A percentile compares a stretch with the other conserved stretches of the same genome.
Evolutionary conservation across 1,140 invertebrate genomes (phyloP).

Genomic region (Drosophila arizonae): DNA sequence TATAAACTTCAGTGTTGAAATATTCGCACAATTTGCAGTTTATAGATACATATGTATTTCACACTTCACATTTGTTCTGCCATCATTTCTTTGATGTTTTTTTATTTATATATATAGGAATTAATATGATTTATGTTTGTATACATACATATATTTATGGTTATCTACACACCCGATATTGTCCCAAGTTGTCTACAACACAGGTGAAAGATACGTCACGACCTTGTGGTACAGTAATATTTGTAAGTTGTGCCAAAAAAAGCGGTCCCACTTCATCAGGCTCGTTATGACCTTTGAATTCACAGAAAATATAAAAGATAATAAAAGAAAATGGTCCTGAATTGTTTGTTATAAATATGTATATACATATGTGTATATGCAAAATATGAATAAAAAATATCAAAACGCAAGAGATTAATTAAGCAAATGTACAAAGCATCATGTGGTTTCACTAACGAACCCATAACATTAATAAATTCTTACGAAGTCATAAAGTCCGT

Average conservation of each 20-base stretch:
- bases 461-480: too few species aligned
- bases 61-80: too few species aligned
- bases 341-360: background rate
- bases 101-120: too few species aligned
- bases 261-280: conserved; percentile 86
- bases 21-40: too few species aligned
- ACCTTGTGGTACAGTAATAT: conserved; percentile 93
- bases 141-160: too few species aligned
- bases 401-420: conserved; percentile 18
- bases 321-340: background rate
- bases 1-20: too few species aligned
- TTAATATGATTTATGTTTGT: too few species aligned
- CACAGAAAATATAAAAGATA: background rate
- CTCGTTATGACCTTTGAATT: conserved; percentile 66
- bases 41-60: too few species aligned
- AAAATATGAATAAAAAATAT: conserved; percentile 15
- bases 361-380: background rate
- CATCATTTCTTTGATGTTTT: too few species aligned
- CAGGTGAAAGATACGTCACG: conserved; percentile 94
- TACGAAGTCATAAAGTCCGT: too few species aligned
- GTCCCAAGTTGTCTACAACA: conserved; percentile 92
- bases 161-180: conserved; percentile 91
- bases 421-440: conserved; percentile 25
- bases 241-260: conserved; percentile 92
- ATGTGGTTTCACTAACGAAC: background rate